These are phyloP conservation scores for Temnothorax longispinosus DNA, from an alignment of 1,140 invertebrate genomes.

Conservation along the genomic window DNA sequence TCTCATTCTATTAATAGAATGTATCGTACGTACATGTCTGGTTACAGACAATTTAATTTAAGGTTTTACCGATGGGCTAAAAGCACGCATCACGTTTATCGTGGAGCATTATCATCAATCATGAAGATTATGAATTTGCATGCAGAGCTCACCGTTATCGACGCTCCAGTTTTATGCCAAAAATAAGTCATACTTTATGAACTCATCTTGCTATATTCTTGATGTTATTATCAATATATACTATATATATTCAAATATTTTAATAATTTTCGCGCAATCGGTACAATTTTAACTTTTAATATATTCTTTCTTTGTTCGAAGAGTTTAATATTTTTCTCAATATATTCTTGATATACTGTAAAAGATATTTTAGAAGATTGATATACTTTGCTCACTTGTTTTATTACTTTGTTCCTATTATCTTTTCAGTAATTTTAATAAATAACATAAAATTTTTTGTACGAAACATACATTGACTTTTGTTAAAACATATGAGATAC, in stretches of 20 bases:
- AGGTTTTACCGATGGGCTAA: background rate
- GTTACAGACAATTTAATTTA: slow-evolving; percentile 14
- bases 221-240: background rate
- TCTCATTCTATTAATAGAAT: slow-evolving; percentile 67
- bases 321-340: background rate
- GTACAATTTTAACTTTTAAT: background rate
- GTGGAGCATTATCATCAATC: slow-evolving; percentile 17
- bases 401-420: background rate
- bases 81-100: background rate
- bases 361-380: background rate
- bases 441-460: background rate
- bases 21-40: background rate
- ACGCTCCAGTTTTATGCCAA: background rate
- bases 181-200: slow-evolving; percentile 8
- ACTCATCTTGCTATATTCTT: background rate
- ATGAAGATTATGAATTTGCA: slow-evolving; percentile 1
- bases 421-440: background rate
- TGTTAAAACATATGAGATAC: background rate
- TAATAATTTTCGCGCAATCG: background rate
- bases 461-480: background rate
- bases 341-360: background rate
- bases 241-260: background rate
- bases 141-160: background rate
- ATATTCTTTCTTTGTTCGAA: background rate
- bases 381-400: background rate